phyloP scores from a whole-genome alignment of 2,113 vertebrate genomes.

The Lynx canadensis region DNA sequence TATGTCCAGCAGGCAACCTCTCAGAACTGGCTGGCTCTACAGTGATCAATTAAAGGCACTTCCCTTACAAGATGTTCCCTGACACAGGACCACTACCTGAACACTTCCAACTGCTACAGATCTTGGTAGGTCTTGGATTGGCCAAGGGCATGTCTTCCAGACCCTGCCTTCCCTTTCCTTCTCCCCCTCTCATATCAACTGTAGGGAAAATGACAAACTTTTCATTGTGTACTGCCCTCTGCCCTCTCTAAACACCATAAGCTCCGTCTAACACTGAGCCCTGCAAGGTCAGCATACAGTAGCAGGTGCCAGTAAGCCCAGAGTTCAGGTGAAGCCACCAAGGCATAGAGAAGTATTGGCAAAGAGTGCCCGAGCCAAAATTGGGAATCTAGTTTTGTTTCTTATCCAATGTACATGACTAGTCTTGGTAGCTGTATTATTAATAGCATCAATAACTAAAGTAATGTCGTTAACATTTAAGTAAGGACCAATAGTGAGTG shows the following conservation, averaged over 20 bases:
- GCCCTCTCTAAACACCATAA: neutral
- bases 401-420: neutral
- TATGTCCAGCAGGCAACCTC: neutral
- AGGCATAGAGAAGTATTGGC: neutral
- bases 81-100: neutral
- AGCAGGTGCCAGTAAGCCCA: neutral
- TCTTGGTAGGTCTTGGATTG: neutral
- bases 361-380: neutral
- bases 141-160: neutral
- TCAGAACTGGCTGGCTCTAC: neutral
- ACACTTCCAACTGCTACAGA: rapidly evolving
- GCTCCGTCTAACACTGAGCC: neutral
- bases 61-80: neutral
- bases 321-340: neutral
- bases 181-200: neutral
- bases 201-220: neutral
- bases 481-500: neutral
- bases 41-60: neutral
- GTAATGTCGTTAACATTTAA: neutral
- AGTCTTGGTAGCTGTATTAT: neutral
- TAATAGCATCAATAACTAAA: neutral
- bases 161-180: neutral
- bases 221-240: rapidly evolving
- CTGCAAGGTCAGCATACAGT: neutral
- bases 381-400: neutral